Evolutionary conservation across 1,140 invertebrate species (phyloP).

Genomic region (Cylas formicarius): DNA sequence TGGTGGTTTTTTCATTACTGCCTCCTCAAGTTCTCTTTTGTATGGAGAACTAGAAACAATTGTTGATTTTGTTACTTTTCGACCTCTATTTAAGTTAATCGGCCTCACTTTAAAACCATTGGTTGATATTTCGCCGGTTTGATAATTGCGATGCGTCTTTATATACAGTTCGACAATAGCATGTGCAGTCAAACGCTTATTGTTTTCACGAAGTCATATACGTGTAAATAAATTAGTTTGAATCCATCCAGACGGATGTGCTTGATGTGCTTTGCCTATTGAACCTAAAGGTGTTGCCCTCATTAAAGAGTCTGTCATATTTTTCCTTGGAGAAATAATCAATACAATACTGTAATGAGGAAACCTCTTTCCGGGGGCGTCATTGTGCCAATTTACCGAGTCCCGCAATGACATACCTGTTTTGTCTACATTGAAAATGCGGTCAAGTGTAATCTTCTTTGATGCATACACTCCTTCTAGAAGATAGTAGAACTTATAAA

Average conservation of each 20-base stretch:
- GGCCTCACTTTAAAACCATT: no score
- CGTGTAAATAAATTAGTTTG: conserved; percentile 28
- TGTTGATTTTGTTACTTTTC: no score
- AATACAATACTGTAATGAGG: conserved; percentile 29
- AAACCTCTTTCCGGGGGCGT: conserved; percentile 36
- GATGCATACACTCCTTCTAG: conserved; percentile 2
- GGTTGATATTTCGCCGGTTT: conserved; percentile 27
- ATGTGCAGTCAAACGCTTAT: conserved; percentile 20
- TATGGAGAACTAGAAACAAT: no score
- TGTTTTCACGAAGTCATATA: conserved; percentile 19
- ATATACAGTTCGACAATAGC: conserved; percentile 29
- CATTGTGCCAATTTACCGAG: conserved; percentile 32
- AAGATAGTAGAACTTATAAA: conserved; percentile 10
- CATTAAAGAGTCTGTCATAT: conserved; percentile 31
- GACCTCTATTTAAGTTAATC: no score
- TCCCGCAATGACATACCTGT: conserved; percentile 34
- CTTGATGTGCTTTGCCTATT: conserved; percentile 34
- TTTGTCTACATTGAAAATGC: conserved; percentile 41
- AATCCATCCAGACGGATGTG: conserved; percentile 28
- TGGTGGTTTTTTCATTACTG: no score
- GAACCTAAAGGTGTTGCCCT: conserved; percentile 35
- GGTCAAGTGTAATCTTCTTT: conserved; percentile 26
- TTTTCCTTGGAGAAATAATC: conserved; percentile 39
- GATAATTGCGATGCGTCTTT: conserved; percentile 28
- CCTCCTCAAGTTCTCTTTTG: no score